Base-by-base conservation (phyloP, 2,797 vertebrate species). In the Amblyopsis hoosieri region DNA sequence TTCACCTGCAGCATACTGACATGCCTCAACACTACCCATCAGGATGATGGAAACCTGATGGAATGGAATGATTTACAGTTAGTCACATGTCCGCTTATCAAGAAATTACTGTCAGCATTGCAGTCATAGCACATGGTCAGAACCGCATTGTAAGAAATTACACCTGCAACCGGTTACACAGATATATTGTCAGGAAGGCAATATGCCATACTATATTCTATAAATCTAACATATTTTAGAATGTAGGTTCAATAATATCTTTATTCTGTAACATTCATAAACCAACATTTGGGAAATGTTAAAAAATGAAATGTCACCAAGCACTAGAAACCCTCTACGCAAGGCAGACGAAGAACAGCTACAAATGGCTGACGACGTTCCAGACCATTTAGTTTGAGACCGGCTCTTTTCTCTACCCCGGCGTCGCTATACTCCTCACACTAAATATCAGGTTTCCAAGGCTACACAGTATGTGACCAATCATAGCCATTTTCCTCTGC, bases 381-480 rank as follows among this genome's bases (percentile, higher is more conserved):
- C 63, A 79, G 37, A 69, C 64, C 68, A 78, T 83, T 87, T 85
- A 73, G 72, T 74, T 69, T 68, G 60, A 83, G 79, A 80, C 59
- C 61, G 68, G 53, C 49, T 31, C 57, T 54, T 64, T 51, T 71
- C 42, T 67, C 58, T 51, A 57, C 71, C 59, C 64, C 59, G 23
- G 55, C 37, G 14, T 67, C 48, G 33, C 54, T 64, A 17, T 15
- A 55, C 60, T 63, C 64, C 65, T 66, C 61, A 69, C 60, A 57
- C 77, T 71, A 75, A 86, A 78, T 71, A 83, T 89, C 84, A 73
- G 66, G 66, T 89, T 83, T 85, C 87, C 85, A 87, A 63, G 81
- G 87, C 63, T 79, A 75, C 87, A 82, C 81, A 79, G 80, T 67
- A 72, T 70, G 80, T 64, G 67, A 77, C 73, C 80, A 85, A 80